phyloP scores from a whole-genome alignment of 2,797 vertebrate species.

The Tokudaia muenninki region DNA sequence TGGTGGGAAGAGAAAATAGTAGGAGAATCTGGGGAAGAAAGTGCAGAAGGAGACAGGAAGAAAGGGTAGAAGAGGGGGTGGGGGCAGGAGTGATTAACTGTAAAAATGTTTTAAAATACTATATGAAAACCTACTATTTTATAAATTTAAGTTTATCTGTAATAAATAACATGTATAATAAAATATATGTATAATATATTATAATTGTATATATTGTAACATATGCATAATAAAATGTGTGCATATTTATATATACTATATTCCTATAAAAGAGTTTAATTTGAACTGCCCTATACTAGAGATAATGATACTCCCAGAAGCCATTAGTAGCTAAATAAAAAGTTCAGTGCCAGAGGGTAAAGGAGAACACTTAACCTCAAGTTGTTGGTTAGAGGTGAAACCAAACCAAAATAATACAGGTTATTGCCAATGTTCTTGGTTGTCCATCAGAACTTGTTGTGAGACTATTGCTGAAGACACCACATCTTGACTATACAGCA shows the following conservation, averaged over 20 bases:
- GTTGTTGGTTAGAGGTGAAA: background rate
- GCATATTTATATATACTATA: background rate
- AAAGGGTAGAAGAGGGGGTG: no score
- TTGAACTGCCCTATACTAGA: background rate
- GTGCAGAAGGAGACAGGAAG: no score
- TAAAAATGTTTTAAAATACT: background rate
- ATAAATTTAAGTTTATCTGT: background rate
- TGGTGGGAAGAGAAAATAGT: background rate
- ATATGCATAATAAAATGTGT: background rate
- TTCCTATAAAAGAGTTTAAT: background rate
- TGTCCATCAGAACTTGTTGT: background rate
- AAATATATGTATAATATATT: background rate
- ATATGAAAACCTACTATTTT: background rate
- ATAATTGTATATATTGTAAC: background rate
- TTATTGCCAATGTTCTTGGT: background rate
- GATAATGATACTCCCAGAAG: background rate
- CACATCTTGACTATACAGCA: background rate
- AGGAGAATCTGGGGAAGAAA: background rate
- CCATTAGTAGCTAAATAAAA: background rate
- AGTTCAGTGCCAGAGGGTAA: background rate
- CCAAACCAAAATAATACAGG: background rate
- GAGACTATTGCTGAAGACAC: background rate
- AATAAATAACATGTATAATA: background rate
- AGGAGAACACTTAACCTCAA: background rate
- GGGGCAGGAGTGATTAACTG: background rate